These are phyloP conservation scores for Pseudocheirus occidentalis DNA, from an alignment of 2,797 vertebrate genomes.

Conservation along the genomic window DNA sequence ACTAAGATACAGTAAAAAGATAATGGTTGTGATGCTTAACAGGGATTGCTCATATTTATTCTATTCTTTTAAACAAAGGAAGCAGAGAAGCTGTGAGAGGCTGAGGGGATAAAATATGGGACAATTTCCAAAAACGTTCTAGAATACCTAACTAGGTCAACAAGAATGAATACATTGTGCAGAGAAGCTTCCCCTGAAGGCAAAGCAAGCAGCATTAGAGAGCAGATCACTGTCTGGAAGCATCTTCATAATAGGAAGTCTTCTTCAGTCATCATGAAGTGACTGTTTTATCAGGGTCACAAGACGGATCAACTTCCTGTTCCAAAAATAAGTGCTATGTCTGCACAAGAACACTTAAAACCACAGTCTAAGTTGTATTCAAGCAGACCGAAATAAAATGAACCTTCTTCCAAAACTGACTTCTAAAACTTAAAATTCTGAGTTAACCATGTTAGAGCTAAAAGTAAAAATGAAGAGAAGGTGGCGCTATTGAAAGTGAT, in stretches of 20 bases:
- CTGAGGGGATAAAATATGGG: neutral
- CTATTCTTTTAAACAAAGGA: neutral
- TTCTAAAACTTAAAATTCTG: neutral
- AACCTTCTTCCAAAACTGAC: neutral
- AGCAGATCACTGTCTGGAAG: neutral
- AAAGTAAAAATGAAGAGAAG: neutral
- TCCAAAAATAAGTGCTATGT: rapidly evolving
- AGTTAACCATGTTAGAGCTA: neutral
- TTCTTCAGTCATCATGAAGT: conserved; percentile 1
- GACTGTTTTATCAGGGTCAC: conserved; percentile 3
- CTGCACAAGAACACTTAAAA: conserved; percentile 22
- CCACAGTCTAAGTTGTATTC: neutral
- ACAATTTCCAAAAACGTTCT: neutral
- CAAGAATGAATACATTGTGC: neutral
- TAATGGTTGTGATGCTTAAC: neutral
- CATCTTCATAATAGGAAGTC: neutral
- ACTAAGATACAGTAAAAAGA: neutral
- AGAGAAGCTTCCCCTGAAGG: neutral
- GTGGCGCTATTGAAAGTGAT: neutral
- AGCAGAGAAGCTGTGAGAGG: neutral
- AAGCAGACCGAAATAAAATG: neutral
- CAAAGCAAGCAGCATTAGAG: neutral
- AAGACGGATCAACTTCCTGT: neutral
- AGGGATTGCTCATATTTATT: neutral
- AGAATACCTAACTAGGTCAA: neutral